These are phyloP conservation scores for Meloidogyne hapla DNA, from an alignment of 1,140 invertebrate genomes.

Conservation along the genomic window DNA sequence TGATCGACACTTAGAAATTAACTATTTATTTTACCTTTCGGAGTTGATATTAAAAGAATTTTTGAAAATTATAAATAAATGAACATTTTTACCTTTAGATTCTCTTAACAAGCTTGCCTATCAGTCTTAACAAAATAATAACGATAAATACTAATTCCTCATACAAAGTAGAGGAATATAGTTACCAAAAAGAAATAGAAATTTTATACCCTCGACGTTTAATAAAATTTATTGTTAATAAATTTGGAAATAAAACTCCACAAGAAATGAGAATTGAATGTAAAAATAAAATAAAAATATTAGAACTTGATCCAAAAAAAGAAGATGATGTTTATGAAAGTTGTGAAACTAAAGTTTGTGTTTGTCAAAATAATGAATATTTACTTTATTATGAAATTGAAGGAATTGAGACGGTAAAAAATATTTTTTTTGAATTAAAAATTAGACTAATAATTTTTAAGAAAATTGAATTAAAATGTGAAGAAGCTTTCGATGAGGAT, in stretches of 20 bases:
- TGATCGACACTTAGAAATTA: too few species aligned
- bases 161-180: conserved; percentile 1
- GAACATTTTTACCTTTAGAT: not conserved
- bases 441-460: not conserved
- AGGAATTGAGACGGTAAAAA: not conserved
- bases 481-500: not conserved
- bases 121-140: conserved; percentile 3
- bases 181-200: not conserved
- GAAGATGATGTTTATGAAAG: not conserved
- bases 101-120: not conserved
- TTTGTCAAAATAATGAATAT: not conserved
- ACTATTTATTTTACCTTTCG: too few species aligned
- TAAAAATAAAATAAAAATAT: conserved; percentile 5
- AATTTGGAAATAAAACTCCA: not conserved
- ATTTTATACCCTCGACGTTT: not conserved
- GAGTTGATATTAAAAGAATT: too few species aligned
- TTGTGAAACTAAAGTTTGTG: not conserved
- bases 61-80: too few species aligned
- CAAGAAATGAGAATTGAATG: not conserved
- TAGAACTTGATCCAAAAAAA: not conserved
- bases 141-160: not conserved
- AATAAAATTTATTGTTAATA: conserved; percentile 7
- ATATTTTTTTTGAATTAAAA: not conserved
- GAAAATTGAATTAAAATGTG: not conserved
- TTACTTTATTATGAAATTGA: not conserved